Conservation (phyloP, 2,888 invertebrate species). For the Drosophila greeni region DNA sequence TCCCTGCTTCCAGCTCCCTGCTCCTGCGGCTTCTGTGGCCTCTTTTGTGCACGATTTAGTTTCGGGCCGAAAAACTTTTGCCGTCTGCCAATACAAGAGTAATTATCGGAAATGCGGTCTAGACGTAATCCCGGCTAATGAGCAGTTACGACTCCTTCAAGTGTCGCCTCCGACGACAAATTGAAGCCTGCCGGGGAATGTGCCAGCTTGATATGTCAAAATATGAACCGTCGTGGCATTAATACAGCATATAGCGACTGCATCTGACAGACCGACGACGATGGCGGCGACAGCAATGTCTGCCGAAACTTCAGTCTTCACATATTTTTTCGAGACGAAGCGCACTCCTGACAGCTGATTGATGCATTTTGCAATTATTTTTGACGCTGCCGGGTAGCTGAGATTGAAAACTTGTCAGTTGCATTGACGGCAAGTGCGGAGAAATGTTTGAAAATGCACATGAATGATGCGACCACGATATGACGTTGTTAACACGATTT, state of each 20-base stretch:
- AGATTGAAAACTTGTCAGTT: conserved; percentile 72
- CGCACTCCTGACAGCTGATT: conserved; percentile 65
- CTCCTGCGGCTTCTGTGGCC: conserved; percentile 47
- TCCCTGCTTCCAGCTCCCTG: no score
- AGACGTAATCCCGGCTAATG: conserved; percentile 70
- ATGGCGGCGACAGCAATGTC: conserved; percentile 38
- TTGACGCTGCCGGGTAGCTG: conserved; percentile 60
- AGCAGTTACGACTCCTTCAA: conserved; percentile 52
- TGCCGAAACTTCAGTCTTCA: conserved; percentile 27
- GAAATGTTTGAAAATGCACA: conserved; percentile 43
- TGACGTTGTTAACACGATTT: conserved; percentile 35
- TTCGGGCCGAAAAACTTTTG: conserved; percentile 56
- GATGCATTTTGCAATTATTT: conserved; percentile 74
- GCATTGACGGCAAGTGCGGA: conserved; percentile 53
- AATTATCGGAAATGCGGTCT: conserved; percentile 73
- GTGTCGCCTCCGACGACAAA: conserved; percentile 35
- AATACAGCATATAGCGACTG: conserved; percentile 41
- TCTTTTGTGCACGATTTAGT: conserved; percentile 62
- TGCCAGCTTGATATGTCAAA: conserved; percentile 47
- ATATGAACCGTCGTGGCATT: conserved; percentile 48
- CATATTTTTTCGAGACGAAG: conserved; percentile 29
- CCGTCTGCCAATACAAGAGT: conserved; percentile 63
- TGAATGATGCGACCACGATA: conserved; percentile 31
- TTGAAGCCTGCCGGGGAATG: conserved; percentile 18
- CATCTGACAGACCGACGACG: conserved; percentile 37